Percentiles rank a stretch among this genome's conserved stretches.
phyloP scores from a whole-genome alignment of 2,113 vertebrate genomes.

The Ictalurus furcatus region DNA sequence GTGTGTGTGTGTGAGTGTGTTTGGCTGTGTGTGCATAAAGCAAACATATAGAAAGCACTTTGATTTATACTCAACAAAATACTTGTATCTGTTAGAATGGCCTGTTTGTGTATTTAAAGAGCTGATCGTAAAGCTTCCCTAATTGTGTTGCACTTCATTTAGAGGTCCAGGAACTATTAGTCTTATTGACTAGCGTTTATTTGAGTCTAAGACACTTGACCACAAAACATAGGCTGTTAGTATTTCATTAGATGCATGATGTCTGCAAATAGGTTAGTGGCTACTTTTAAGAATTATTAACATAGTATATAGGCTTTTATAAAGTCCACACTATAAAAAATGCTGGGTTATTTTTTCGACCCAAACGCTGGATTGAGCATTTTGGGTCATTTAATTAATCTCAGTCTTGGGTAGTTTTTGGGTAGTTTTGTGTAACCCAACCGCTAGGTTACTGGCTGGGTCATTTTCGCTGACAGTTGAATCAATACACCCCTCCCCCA shows the following conservation, averaged over 20 bases:
- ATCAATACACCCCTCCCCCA: too few species aligned
- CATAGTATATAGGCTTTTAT: too few species aligned
- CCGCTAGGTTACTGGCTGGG: too few species aligned
- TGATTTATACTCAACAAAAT: neutral
- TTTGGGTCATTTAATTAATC: too few species aligned
- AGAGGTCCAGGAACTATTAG: neutral
- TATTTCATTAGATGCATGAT: neutral
- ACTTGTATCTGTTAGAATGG: neutral
- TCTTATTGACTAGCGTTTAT: slow-evolving; percentile 2
- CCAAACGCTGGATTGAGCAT: too few species aligned
- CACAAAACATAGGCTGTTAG: neutral
- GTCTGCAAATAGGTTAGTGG: too few species aligned
- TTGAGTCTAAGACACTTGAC: neutral
- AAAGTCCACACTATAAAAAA: too few species aligned
- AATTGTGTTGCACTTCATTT: neutral
- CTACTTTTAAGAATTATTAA: too few species aligned
- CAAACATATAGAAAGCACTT: neutral
- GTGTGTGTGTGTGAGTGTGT: slow-evolving; percentile 2
- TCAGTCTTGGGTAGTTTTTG: too few species aligned
- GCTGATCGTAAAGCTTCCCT: neutral
- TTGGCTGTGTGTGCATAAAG: neutral
- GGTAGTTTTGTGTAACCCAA: too few species aligned
- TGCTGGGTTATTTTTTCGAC: too few species aligned
- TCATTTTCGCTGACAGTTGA: too few species aligned
- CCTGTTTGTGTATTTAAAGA: neutral